These are phyloP conservation scores for Numenius arquata DNA, from an alignment of 2,113 vertebrate genomes.

Conservation along the genomic window DNA sequence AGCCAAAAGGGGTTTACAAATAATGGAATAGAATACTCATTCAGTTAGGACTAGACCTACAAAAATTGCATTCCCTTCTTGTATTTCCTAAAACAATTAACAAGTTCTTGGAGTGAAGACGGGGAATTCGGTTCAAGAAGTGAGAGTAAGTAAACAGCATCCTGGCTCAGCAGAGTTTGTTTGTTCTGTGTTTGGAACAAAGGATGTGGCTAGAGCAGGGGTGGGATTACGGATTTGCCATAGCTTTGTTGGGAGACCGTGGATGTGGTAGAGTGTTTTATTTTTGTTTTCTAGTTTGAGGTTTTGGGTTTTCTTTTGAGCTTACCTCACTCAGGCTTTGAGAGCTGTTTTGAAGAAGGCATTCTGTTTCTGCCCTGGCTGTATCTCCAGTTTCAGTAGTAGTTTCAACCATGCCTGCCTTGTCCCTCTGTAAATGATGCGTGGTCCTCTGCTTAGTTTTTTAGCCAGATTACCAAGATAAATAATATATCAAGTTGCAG, in stretches of 20 bases:
- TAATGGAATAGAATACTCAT: neutral
- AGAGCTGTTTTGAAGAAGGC: neutral
- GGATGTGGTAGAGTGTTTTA: neutral
- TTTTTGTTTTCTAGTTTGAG: neutral
- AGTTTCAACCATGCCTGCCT: neutral
- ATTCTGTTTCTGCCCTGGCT: neutral
- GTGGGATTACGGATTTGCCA: neutral
- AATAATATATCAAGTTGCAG: neutral
- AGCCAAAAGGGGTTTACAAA: neutral
- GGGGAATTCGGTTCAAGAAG: neutral
- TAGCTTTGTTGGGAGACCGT: neutral
- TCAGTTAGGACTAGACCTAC: neutral
- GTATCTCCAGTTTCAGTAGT: neutral
- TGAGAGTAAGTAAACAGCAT: neutral
- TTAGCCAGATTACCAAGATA: neutral
- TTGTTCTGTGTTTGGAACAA: neutral
- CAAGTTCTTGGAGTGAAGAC: neutral
- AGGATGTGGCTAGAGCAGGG: neutral
- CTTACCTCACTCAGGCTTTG: neutral
- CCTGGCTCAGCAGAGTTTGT: neutral
- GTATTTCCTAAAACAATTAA: neutral
- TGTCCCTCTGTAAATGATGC: neutral
- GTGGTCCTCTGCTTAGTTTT: neutral
- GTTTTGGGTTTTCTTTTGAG: neutral
- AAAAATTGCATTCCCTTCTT: neutral